Conservation (phyloP, 2,888 invertebrate genomes). For the Bombyx huttoni region DNA sequence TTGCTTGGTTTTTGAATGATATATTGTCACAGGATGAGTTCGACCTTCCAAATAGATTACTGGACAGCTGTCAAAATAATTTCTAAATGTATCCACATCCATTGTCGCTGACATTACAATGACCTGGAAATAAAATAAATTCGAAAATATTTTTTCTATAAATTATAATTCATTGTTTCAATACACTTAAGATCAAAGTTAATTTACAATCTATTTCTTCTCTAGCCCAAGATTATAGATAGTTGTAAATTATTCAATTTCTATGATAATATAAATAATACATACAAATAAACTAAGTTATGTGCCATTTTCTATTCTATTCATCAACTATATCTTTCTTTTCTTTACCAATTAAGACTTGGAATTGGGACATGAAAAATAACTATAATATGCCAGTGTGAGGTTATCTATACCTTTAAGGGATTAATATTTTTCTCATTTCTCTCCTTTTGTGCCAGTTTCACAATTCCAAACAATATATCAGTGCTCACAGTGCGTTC, state of each 20-base stretch:
- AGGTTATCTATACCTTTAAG: conserved; percentile 71
- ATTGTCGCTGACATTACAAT: conserved; percentile 96
- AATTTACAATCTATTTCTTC: too few species aligned
- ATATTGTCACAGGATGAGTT: conserved; percentile 84
- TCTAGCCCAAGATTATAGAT: too few species aligned
- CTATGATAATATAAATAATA: too few species aligned
- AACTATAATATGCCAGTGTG: background rate
- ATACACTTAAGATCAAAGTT: too few species aligned
- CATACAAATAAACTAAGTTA: too few species aligned
- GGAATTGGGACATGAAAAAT: background rate
- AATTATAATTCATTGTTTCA: too few species aligned
- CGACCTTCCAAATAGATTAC: conserved; percentile 93
- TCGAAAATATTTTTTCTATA: too few species aligned
- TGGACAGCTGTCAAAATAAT: conserved; percentile 89
- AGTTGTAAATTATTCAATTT: too few species aligned
- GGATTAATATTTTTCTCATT: conserved; percentile 70
- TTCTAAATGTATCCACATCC: conserved; percentile 93
- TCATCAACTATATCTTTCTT: too few species aligned
- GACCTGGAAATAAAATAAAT: conserved; percentile 62
- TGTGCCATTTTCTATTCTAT: too few species aligned
- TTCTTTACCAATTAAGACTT: too few species aligned
- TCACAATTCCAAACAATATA: conserved; percentile 93
- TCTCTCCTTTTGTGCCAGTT: conserved; percentile 85
- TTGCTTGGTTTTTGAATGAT: conserved; percentile 78
- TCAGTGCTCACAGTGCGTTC: conserved; percentile 96